These are phyloP conservation scores for Nannospalax galili DNA, from an alignment of 2,113 vertebrate species.

Conservation along the genomic window DNA sequence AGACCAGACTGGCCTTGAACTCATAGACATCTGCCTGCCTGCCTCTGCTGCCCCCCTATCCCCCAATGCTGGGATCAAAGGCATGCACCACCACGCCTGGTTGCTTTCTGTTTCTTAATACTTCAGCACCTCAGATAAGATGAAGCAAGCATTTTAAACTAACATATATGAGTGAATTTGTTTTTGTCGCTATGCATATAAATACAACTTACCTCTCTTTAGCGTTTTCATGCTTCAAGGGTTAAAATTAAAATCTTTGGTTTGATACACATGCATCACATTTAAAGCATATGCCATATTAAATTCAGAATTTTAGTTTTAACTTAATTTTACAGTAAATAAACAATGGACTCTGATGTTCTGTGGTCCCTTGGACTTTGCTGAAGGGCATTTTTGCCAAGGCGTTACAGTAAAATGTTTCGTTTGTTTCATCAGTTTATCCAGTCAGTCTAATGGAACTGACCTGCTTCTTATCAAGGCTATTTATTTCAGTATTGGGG, in stretches of 20 bases:
- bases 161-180: not conserved
- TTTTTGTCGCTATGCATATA: not conserved
- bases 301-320: conserved; percentile 44
- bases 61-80: too few species aligned
- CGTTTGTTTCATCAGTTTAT: conserved; percentile 45
- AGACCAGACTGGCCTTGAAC: too few species aligned
- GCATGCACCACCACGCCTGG: too few species aligned
- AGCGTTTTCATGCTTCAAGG: conserved; percentile 40
- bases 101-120: not conserved
- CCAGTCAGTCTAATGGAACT: not conserved
- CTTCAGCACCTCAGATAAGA: not conserved
- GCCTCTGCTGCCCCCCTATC: too few species aligned
- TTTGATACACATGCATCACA: not conserved
- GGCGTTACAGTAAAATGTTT: conserved; percentile 24
- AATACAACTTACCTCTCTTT: conserved; percentile 44
- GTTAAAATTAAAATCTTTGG: conserved; percentile 58
- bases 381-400: conserved; percentile 38
- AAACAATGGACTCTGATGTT: conserved; percentile 12
- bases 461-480: not conserved
- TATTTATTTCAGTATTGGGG: not conserved
- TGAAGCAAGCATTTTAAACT: not conserved
- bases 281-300: conserved; percentile 11
- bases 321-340: not conserved
- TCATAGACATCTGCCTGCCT: too few species aligned
- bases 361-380: conserved; percentile 21